Base-by-base conservation (phyloP, 2,888 invertebrate genomes). In the Leptinotarsa haldemani region DNA sequence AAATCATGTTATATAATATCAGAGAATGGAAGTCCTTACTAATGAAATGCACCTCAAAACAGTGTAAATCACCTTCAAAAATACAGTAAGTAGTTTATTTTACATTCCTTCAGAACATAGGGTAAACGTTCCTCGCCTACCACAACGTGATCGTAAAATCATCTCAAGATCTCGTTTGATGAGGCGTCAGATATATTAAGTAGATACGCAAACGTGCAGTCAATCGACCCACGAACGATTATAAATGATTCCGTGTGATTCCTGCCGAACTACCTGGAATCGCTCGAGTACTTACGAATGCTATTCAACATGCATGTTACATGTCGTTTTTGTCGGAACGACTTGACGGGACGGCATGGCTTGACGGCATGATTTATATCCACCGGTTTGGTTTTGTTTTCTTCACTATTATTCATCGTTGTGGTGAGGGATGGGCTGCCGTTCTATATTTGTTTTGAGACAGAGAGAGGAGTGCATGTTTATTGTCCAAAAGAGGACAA, bases 91-190 rank as follows among this genome's bases (percentile, higher is more conserved):
- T 40, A 9, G 9, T 40, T 9, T 40, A 40, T 40, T 40, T 7
- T 9, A 40, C 40, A 40, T 40, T 40, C 40, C 9, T 40, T 9
- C 40, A 40, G 40, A 9, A 50, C 13, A 40, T 61, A 40, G 16
- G 61, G 61, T 15, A n/a, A 30, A 40, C 40, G 61, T 61, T 30
- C 61, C 61, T 40, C 61, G 18, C 61, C 61, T 61, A 61, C 25
- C 74, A 77, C 76, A 79, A 80, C 78, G 77, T 74, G 78, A 78
- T 77, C 77, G 71, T 61, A 20, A 30, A 20, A 76, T 76, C 70
- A 77, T 78, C 73, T 73, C 70, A 50, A 56, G 73, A 76, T 79
- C 73, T 70, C 70, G 73, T 80, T 80, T 77, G 74, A 76, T 73
- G 74, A 73, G 78, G 76, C 77, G 78, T 79, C 78, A 74, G 77